Evolutionary conservation across 1,140 invertebrate genomes (phyloP), one percentile per base, ranked within the genome.

Genomic region (Agrypnia vestita): DNA sequence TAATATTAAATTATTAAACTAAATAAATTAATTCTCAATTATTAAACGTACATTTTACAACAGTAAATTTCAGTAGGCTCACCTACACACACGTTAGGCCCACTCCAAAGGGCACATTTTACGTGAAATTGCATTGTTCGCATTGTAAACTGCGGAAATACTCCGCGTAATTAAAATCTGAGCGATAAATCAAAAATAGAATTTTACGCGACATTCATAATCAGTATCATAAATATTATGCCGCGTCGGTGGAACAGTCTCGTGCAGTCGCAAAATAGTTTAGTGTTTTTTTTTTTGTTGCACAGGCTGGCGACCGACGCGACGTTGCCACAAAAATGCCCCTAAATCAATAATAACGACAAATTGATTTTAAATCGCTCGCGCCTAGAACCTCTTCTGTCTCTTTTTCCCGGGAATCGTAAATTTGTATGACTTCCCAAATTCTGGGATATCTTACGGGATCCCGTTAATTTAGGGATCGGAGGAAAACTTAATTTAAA

Each of bases 61-160:
- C 1, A 35, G 25, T 6, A 35, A 35, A 35, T 35, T 35, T 6
- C 25, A 3, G 6, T 35, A 35, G 1, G 25, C 25, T 35, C 25
- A 6, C 25, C 6, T 35, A 6, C 6, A 6, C 25, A 3, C 25
- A 6, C 1, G 6, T 85, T 84, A 87, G 84, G 25, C 25, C 25
- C 25, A 35, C 25, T 6, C 84, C 83, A 82, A 87, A 47, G 43
- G n/a, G 51, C 19, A 73, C 12, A 47, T 55, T 55, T 55, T 55
- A 35, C 25, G 6, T 35, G 25, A 35, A 35, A 35, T 35, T 35
- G 25, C 25, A 35, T 35, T 35, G 25, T 35, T 35, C 25, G 25
- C 25, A 35, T 35, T 35, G 25, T 35, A 35, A 35, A 35, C 25
- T 35, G 6, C 25, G 25, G 25, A 35, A 35, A 35, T 35, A 35